Evolutionary conservation across 2,797 vertebrate species (phyloP).

Genomic region (Antrozous pallidus): DNA sequence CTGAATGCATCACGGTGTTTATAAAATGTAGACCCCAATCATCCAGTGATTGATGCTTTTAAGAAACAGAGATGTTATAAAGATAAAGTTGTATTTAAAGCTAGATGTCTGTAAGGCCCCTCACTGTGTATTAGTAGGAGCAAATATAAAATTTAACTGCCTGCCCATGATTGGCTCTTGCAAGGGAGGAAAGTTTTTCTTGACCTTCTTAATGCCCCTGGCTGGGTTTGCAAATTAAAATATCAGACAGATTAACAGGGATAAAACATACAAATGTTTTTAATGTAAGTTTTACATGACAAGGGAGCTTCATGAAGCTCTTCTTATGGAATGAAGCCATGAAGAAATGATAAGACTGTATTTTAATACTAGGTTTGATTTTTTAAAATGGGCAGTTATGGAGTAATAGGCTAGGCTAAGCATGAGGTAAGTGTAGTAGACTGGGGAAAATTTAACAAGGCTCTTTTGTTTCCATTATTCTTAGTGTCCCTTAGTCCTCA

Average conservation of each 20-base stretch:
- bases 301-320: too few relatives aligned
- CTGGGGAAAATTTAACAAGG: neutral
- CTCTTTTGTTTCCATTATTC: neutral
- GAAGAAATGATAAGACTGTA: neutral
- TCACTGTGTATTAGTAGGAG: neutral
- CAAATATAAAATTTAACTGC: neutral
- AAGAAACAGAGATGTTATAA: conserved; percentile 23
- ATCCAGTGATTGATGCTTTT: neutral
- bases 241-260: neutral
- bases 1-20: neutral
- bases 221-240: neutral
- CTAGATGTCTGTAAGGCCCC: neutral
- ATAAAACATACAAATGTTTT: neutral
- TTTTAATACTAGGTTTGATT: conserved; percentile 8
- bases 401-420: neutral
- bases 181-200: neutral
- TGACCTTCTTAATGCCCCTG: neutral
- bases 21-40: neutral
- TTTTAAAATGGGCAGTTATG: neutral
- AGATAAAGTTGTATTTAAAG: neutral
- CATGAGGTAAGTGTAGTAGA: neutral
- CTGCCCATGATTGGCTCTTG: neutral
- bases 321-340: neutral
- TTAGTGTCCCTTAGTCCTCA: neutral
- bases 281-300: neutral